phyloP scores from a whole-genome alignment of 2,888 invertebrate genomes.

The Pristionchus japonicus region DNA sequence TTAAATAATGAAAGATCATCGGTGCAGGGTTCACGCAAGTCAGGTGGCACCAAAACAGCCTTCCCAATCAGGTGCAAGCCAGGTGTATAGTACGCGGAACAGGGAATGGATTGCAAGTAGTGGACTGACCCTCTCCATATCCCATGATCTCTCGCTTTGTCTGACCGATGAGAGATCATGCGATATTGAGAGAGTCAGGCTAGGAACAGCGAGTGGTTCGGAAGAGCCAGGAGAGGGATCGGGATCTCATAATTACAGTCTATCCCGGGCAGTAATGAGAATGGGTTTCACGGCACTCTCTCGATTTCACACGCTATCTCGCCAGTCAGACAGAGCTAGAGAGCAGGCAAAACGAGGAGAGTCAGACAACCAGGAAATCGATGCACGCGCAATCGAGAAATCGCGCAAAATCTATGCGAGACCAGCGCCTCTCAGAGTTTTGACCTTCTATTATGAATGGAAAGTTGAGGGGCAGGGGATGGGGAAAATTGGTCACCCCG shows the following conservation, averaged over 20 bases:
- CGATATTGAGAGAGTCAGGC: neutral
- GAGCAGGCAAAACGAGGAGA: neutral
- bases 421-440: neutral
- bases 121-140: too few relatives aligned
- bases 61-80: neutral
- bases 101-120: neutral
- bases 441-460: conserved; percentile 41
- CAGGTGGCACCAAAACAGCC: neutral
- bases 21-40: too few relatives aligned
- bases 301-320: neutral
- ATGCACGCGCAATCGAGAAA: neutral
- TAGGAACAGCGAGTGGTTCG: too few relatives aligned
- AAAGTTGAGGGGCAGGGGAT: neutral
- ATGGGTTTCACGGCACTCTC: neutral
- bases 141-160: too few relatives aligned
- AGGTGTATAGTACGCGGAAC: neutral
- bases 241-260: conserved; percentile 13
- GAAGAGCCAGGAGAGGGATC: neutral
- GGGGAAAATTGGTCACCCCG: conserved; percentile 22
- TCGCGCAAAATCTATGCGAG: neutral
- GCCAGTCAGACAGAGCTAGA: neutral
- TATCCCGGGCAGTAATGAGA: neutral
- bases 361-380: neutral
- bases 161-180: too few relatives aligned
- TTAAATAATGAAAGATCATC: too few relatives aligned